phyloP scores from a whole-genome alignment of 2,888 invertebrate genomes.

The Zygaena filipendulae region DNA sequence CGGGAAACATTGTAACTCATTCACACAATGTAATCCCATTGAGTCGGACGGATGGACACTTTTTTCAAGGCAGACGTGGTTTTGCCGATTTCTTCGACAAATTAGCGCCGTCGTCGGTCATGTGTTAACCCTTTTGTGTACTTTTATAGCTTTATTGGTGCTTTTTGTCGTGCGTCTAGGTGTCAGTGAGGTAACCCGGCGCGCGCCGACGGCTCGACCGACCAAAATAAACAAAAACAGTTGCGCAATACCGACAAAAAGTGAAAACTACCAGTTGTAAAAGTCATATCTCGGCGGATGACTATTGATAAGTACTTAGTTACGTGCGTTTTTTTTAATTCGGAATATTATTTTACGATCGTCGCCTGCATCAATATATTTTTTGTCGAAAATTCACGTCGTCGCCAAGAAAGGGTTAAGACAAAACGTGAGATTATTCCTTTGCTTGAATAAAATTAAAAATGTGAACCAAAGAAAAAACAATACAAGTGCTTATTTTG shows the following conservation, averaged over 20 bases:
- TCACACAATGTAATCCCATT: constrained; percentile 21
- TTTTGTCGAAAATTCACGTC: no score
- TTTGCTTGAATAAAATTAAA: constrained; percentile 30
- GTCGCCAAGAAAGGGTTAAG: constrained; percentile 7
- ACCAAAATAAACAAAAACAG: constrained; percentile 58
- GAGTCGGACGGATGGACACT: no score
- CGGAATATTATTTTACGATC: no score
- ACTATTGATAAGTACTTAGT: constrained; percentile 19
- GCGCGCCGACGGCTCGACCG: constrained; percentile 24
- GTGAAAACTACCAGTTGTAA: constrained; percentile 53
- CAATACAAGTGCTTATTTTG: no score
- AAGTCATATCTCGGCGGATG: constrained; percentile 27
- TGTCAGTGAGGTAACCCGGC: constrained; percentile 11
- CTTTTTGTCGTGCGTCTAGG: constrained; percentile 21
- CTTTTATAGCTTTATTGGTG: constrained; percentile 43
- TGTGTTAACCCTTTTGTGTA: constrained; percentile 55
- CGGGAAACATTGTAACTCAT: constrained; percentile 20
- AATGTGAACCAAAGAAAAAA: no score
- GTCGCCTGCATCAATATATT: no score
- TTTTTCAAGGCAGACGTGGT: constrained; percentile 16
- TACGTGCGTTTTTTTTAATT: no score
- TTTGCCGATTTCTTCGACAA: constrained; percentile 35
- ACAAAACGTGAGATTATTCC: constrained; percentile 6
- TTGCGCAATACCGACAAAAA: constrained; percentile 61
- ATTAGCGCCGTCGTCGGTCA: constrained; percentile 50